Base-by-base conservation (phyloP, 2,888 invertebrate genomes). In the Hetaerina titia region DNA sequence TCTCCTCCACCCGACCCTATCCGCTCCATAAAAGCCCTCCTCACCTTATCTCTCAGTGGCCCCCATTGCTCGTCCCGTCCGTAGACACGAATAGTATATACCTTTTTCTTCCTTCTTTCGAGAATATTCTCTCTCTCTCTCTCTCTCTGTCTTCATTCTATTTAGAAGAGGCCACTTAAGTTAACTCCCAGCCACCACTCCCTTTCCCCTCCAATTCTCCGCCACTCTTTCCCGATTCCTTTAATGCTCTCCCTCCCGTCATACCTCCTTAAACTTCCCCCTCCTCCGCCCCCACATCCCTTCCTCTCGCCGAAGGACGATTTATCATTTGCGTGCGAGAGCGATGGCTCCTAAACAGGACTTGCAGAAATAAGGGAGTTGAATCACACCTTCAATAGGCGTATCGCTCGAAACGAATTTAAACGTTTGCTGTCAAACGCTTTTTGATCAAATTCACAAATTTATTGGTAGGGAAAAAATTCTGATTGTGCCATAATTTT, bases 321-420 rank as follows among this genome's bases (percentile, higher is more conserved):
- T 81, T 81, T 81, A 81, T 81, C 81, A 81, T 81, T 69, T 19
- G 69, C 69, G 69, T 22, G 69, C 69, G 69, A 69, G 69, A 69
- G 69, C 69, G 69, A 69, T n/a, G 69, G 69, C 69, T 69, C 69
- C n/a, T 69, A 69, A 69, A n/a, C 69, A n/a, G 4, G 69, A 69
- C 69, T 69, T n/a, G 69, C 69, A 22, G 69, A 22, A 69, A 69
- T 69, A n/a, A n/a, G 22, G 8, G 69, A 22, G 69, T 22, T 9
- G 69, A n/a, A 22, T 69, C 69, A n/a, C 69, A 7, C 69, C 1
- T n/a, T 69, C 69, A n/a, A n/a, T 22, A 69, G 8, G 69, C n/a
- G n/a, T 7, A 22, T 69, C n/a, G 69, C 69, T 69, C n/a, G 22
- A 22, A 69, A 69, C 69, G 69, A 69, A 69, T 69, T 69, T 22